A percentile compares a stretch with the other conserved stretches of the same genome.
Conservation (phyloP, 2,888 invertebrate species). For the Chymomyza amoena region DNA sequence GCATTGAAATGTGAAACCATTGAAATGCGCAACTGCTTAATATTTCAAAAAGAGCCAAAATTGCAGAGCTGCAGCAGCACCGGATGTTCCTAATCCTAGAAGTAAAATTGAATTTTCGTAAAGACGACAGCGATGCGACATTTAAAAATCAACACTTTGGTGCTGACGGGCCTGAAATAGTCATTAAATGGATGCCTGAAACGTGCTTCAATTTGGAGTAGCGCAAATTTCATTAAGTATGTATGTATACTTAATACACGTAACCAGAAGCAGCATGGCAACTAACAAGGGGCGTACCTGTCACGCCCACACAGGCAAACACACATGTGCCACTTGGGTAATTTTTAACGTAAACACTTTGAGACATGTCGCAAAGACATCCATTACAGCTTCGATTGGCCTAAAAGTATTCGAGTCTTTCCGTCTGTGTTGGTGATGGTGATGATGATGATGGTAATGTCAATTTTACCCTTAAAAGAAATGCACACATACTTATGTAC, state of each 20-base stretch:
- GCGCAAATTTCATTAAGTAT: slow-evolving; percentile 60
- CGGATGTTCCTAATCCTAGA: slow-evolving; percentile 19
- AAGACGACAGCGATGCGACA: slow-evolving; percentile 39
- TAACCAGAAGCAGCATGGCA: slow-evolving; percentile 59
- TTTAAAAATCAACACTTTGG: slow-evolving; percentile 45
- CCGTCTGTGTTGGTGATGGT: slow-evolving; percentile 8
- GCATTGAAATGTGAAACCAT: slow-evolving; percentile 54
- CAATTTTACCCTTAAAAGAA: slow-evolving; percentile 38
- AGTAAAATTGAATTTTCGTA: slow-evolving; percentile 66
- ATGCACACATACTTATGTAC: not conserved
- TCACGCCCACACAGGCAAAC: slow-evolving; percentile 5
- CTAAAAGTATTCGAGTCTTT: not conserved
- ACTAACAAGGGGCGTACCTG: slow-evolving; percentile 56
- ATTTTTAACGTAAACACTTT: slow-evolving; percentile 72
- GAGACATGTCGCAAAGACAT: slow-evolving; percentile 77
- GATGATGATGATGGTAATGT: slow-evolving; percentile 57
- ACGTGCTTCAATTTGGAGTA: slow-evolving; percentile 68
- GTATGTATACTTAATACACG: slow-evolving; percentile 50
- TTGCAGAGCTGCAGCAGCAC: slow-evolving; percentile 13
- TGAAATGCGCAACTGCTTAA: slow-evolving; percentile 61
- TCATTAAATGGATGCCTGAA: slow-evolving; percentile 72
- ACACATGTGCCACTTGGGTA: slow-evolving; percentile 58
- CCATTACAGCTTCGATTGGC: slow-evolving; percentile 66
- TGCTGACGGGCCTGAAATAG: not conserved
- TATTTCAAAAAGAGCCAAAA: not conserved